Conservation (phyloP, 1,140 invertebrate genomes). For the Caenorhabditis briggsae region DNA sequence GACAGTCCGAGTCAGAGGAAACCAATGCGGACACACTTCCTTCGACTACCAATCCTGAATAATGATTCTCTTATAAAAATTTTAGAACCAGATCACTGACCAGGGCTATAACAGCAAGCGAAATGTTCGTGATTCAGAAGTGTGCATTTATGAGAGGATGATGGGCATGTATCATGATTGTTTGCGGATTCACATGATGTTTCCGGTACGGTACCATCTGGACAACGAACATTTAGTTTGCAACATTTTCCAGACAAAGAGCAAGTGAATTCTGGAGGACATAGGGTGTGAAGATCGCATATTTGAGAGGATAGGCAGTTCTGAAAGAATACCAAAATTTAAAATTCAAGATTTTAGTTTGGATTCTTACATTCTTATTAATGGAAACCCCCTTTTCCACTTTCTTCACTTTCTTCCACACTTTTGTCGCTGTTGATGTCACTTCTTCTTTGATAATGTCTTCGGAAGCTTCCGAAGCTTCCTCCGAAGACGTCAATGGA, state of each 20-base stretch:
- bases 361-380: constrained; percentile 26
- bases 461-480: not conserved
- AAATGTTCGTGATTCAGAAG: constrained; percentile 21
- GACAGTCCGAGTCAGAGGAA: constrained; percentile 24
- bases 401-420: constrained; percentile 39
- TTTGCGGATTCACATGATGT: constrained; percentile 36
- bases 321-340: not conserved
- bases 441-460: constrained; percentile 17
- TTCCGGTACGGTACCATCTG: constrained; percentile 60
- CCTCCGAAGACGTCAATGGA: not conserved
- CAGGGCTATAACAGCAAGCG: constrained; percentile 44
- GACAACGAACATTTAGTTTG: constrained; percentile 46
- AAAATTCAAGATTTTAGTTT: not conserved
- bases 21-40: constrained; percentile 9
- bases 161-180: constrained; percentile 53
- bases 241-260: constrained; percentile 63
- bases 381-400: constrained; percentile 4
- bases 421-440: constrained; percentile 13
- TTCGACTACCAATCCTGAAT: not conserved
- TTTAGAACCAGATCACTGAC: not conserved
- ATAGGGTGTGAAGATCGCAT: constrained; percentile 53
- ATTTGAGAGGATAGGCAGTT: constrained; percentile 19
- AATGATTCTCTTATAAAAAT: not conserved
- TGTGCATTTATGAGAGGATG: constrained; percentile 53
- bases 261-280: constrained; percentile 62